Conservation (phyloP, 2,113 vertebrate species). For the Petrocephalus zakoni region DNA sequence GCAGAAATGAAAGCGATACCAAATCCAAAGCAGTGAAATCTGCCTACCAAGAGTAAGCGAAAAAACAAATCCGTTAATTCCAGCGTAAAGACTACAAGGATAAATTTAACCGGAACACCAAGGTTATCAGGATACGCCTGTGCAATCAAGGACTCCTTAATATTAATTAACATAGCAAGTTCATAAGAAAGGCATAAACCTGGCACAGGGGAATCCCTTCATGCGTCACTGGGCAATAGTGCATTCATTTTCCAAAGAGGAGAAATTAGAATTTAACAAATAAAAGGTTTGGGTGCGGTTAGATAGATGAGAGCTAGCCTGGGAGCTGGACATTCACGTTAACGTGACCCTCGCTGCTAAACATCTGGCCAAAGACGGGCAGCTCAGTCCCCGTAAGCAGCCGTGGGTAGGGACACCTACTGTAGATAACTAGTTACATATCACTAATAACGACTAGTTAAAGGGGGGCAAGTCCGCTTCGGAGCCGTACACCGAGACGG, state of each 20-base stretch:
- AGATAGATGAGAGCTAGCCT: background rate
- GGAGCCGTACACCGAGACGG: background rate
- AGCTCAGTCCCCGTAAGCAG: background rate
- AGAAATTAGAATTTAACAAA: background rate
- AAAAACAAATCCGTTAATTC: background rate
- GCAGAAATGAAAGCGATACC: background rate
- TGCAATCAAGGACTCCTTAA: background rate
- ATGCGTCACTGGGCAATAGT: background rate
- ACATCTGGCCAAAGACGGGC: background rate
- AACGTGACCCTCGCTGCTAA: background rate
- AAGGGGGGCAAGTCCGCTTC: background rate
- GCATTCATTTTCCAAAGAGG: background rate
- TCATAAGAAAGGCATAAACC: background rate
- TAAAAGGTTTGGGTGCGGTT: background rate
- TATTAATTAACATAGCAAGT: background rate
- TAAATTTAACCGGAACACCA: background rate
- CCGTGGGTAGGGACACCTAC: background rate
- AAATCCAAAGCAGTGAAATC: background rate
- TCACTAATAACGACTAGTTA: background rate
- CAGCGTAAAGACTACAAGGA: background rate
- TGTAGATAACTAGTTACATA: constrained; percentile 1
- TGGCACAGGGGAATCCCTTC: background rate
- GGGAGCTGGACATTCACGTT: background rate
- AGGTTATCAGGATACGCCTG: background rate
- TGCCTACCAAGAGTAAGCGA: background rate